Conservation (phyloP, 2,113 vertebrate genomes). For the Silurus glanis region DNA sequence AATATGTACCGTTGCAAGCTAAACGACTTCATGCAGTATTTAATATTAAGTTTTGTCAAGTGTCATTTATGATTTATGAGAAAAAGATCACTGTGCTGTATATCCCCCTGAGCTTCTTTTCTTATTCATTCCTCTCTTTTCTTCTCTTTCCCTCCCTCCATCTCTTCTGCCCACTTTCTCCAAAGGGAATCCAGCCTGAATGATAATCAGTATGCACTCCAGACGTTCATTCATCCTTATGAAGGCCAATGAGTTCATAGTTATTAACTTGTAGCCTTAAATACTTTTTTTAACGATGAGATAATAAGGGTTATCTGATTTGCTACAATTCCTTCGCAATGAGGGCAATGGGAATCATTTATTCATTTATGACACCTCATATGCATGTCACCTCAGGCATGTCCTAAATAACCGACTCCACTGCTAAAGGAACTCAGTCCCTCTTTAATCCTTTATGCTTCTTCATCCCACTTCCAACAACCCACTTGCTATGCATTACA, state of each 20-base stretch:
- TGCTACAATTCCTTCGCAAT: not conserved
- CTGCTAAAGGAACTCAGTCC: not conserved
- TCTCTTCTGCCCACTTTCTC: conserved; percentile 57
- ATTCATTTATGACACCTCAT: conserved; percentile 10
- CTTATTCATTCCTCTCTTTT: conserved; percentile 50
- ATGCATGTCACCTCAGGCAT: conserved; percentile 38
- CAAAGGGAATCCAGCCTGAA: conserved; percentile 79
- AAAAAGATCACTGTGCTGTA: conserved; percentile 20
- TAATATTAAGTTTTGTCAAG: not conserved
- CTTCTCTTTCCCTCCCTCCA: conserved; percentile 51
- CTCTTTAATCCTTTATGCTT: conserved; percentile 23
- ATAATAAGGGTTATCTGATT: conserved; percentile 32
- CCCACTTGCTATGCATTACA: not conserved
- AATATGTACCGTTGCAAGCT: not conserved
- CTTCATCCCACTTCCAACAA: not conserved
- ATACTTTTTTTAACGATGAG: conserved; percentile 18
- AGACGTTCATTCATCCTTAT: conserved; percentile 30
- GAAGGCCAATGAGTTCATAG: conserved; percentile 37
- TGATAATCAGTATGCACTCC: conserved; percentile 73
- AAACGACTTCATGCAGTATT: not conserved
- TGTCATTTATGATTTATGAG: conserved; percentile 19
- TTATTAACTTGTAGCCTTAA: conserved; percentile 40
- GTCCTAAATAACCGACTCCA: conserved; percentile 26
- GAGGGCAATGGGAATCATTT: not conserved
- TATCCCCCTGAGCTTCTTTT: conserved; percentile 19